Conservation (phyloP, 1,140 invertebrate species). For the Caenorhabditis briggsae region DNA sequence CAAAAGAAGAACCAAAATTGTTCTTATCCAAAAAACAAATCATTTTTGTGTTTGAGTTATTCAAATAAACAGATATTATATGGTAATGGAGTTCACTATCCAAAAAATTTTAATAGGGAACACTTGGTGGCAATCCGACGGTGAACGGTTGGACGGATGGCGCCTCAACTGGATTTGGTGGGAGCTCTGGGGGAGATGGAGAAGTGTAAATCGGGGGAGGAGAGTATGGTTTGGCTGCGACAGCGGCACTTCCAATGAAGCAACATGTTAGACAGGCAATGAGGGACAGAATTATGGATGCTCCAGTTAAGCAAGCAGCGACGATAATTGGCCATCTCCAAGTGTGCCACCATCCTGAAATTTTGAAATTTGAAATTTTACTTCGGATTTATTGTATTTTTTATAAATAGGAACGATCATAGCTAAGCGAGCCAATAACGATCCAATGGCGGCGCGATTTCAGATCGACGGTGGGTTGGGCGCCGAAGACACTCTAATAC, state of each 20-base stretch:
- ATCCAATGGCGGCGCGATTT: no score
- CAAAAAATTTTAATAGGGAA: neutral
- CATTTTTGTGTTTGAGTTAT: neutral
- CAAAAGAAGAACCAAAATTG: neutral
- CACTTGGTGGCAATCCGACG: constrained; percentile 30
- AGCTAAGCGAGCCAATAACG: no score
- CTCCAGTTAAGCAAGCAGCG: constrained; percentile 4
- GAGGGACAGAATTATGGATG: constrained; percentile 6
- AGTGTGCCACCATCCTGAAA: constrained; percentile 43
- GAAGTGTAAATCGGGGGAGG: constrained; percentile 32
- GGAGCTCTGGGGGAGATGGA: constrained; percentile 28
- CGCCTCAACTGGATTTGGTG: constrained; percentile 33
- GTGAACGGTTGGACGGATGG: constrained; percentile 5
- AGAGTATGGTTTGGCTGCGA: constrained; percentile 30
- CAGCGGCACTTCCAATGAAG: constrained; percentile 33
- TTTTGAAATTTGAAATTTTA: no score
- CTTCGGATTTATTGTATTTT: no score
- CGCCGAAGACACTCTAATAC: no score
- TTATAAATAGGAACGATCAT: no score
- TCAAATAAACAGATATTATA: neutral
- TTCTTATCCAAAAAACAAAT: constrained; percentile 1
- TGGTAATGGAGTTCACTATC: neutral
- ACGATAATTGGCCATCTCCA: constrained; percentile 36
- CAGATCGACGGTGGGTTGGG: no score
- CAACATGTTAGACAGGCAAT: constrained; percentile 30